These are phyloP conservation scores for Chrysolina haemoptera DNA, from an alignment of 2,888 invertebrate species.

Conservation along the genomic window DNA sequence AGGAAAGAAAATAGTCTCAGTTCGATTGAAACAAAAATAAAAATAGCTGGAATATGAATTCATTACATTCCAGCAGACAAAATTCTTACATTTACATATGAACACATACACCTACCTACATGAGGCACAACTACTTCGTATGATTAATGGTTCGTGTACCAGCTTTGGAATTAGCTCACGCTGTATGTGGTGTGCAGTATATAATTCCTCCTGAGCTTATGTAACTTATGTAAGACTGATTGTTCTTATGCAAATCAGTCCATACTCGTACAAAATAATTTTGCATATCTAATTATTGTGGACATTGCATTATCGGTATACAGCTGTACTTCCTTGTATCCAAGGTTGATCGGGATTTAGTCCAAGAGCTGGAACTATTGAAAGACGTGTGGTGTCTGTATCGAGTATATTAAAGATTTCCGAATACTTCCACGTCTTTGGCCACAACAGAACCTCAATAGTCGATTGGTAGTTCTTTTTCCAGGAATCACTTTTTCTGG, in stretches of 20 bases:
- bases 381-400: no score
- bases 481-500: no score
- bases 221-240: conserved; percentile 38
- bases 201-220: conserved; percentile 35
- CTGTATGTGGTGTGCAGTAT: conserved; percentile 17
- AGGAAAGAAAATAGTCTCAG: no score
- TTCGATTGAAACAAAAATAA: neutral
- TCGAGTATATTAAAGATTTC: no score
- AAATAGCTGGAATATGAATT: neutral
- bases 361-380: conserved; percentile 8
- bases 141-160: conserved; percentile 36
- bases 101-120: conserved; percentile 35
- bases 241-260: conserved; percentile 40
- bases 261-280: conserved; percentile 44
- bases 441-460: no score
- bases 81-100: conserved; percentile 35
- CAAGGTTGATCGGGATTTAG: conserved; percentile 35
- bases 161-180: conserved; percentile 18
- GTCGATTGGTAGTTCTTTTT: no score
- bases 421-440: no score
- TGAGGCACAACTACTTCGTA: conserved; percentile 31
- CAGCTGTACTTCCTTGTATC: conserved; percentile 39
- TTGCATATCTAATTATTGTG: conserved; percentile 43
- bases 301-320: conserved; percentile 27
- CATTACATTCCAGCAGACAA: conserved; percentile 6